Percentiles rank a stretch among this genome's conserved stretches.
These are phyloP conservation scores for Seriola dumerili DNA, from an alignment of 2,113 vertebrate species.

Conservation along the genomic window DNA sequence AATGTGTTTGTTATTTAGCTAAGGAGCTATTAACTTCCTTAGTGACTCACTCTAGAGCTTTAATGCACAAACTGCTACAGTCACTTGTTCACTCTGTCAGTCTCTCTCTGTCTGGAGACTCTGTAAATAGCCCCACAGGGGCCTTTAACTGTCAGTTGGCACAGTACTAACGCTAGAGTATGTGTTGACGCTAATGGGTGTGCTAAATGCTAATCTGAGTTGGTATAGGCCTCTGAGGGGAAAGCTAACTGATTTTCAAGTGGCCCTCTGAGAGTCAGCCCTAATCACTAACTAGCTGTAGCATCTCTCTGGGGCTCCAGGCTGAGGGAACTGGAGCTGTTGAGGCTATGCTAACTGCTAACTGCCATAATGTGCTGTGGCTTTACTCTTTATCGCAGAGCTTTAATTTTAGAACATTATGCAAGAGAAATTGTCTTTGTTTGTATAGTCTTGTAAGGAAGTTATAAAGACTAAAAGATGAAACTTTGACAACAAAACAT, in stretches of 20 bases:
- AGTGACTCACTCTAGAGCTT: constrained; percentile 60
- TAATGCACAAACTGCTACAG: constrained; percentile 61
- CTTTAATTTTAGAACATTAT: neutral
- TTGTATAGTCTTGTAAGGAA: neutral
- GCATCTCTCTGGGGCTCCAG: constrained; percentile 50
- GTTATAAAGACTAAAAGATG: neutral
- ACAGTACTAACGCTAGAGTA: constrained; percentile 61
- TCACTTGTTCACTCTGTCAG: constrained; percentile 67
- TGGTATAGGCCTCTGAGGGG: constrained; percentile 67
- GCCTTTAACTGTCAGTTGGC: constrained; percentile 67
- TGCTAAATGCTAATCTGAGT: constrained; percentile 75
- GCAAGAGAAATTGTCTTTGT: neutral
- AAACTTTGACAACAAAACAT: neutral
- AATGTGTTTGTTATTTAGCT: constrained; percentile 72
- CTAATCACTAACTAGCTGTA: constrained; percentile 64
- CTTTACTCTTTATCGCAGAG: neutral
- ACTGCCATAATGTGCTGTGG: constrained; percentile 2
- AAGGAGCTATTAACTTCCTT: constrained; percentile 66
- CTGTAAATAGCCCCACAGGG: constrained; percentile 71
- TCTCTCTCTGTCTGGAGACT: constrained; percentile 60
- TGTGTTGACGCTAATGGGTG: constrained; percentile 73
- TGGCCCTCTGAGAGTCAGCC: constrained; percentile 59
- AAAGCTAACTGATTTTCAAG: constrained; percentile 80
- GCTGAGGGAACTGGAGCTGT: constrained; percentile 27
- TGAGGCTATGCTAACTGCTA: neutral